Base-by-base conservation (phyloP, 2,888 invertebrate genomes). In the Ormyrus labotus region DNA sequence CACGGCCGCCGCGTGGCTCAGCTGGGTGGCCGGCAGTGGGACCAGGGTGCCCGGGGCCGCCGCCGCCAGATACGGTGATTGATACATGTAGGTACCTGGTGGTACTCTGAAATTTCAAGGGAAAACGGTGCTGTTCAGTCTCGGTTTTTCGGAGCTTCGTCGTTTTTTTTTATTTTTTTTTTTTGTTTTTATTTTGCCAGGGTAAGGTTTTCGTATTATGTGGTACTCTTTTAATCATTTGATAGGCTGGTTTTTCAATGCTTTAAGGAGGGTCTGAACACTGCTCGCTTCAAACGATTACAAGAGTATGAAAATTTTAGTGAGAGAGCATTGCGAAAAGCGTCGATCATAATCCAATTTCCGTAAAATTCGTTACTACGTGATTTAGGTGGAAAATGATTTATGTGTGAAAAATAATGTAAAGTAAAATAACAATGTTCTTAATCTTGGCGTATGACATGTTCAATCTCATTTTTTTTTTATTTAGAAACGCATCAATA, bases 1-100 rank as follows among this genome's bases (percentile, higher is more conserved):
- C 76, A 96, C 93, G 0, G 95, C 95, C 8, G 95, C 95, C 0
- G 95, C 95, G 88, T 95, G 95, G 86, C 94, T 94, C 86, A 95
- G 90, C 87, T 95, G 95, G 63, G 92, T 91, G 51, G 92, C 94
- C 80, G 88, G 90, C 81, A 90, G 86, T 86, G 95, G 91, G 85
- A 94, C 94, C 85, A 96, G 93, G 75, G 95, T 95, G 19, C 94
- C 94, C 34, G 93, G 93, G 74, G 93, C 92, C 55, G 93, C 92
- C 51, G 94, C 93, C 6, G 92, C 91, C 87, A 94, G 91, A 89
- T 94, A 94, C 7, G 96, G 95, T 86, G 95, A 94, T 86, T 95
- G 95, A 89, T 95, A 94, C 91, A 96, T 93, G 91, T 96, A 96
- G 84, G 19, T 19, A 19, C 96, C 94, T 69, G 95, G 95, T 82